These are phyloP conservation scores for Panzeria rudis DNA, from an alignment of 2,888 invertebrate species.

Conservation along the genomic window DNA sequence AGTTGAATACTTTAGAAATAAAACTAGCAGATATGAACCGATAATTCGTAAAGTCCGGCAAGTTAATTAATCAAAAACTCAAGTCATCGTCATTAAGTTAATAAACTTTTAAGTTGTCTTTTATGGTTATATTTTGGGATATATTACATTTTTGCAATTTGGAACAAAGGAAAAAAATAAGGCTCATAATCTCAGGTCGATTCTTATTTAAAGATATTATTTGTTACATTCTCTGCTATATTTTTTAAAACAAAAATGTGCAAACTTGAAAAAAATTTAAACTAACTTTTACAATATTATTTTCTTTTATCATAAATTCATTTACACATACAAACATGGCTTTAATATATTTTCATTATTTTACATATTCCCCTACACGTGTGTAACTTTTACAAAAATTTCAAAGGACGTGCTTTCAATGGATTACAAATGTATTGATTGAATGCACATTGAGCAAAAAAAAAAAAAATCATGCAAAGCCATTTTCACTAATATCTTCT, in stretches of 20 bases:
- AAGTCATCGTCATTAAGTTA: too few species aligned
- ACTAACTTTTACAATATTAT: neutral
- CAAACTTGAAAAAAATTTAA: neutral
- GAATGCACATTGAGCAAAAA: neutral
- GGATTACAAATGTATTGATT: conserved; percentile 52
- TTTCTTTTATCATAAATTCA: neutral
- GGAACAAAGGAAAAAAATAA: too few species aligned
- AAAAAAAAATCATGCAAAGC: conserved; percentile 26
- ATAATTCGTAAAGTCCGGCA: too few species aligned
- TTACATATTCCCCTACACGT: neutral
- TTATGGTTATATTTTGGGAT: too few species aligned
- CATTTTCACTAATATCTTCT: conserved; percentile 9
- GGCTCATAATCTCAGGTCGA: too few species aligned
- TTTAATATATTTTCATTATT: neutral
- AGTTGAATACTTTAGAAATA: too few species aligned
- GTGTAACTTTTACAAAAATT: conserved; percentile 14
- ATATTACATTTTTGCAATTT: too few species aligned
- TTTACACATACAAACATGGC: neutral
- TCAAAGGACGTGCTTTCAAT: conserved; percentile 51
- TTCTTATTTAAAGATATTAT: neutral
- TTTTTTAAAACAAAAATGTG: neutral
- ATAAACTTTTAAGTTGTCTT: too few species aligned
- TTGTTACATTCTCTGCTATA: neutral
- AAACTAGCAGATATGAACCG: too few species aligned
- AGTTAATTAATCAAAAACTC: too few species aligned